Evolutionary conservation across 2,797 vertebrate species (phyloP).

Genomic region (Ctenopoma multispine): DNA sequence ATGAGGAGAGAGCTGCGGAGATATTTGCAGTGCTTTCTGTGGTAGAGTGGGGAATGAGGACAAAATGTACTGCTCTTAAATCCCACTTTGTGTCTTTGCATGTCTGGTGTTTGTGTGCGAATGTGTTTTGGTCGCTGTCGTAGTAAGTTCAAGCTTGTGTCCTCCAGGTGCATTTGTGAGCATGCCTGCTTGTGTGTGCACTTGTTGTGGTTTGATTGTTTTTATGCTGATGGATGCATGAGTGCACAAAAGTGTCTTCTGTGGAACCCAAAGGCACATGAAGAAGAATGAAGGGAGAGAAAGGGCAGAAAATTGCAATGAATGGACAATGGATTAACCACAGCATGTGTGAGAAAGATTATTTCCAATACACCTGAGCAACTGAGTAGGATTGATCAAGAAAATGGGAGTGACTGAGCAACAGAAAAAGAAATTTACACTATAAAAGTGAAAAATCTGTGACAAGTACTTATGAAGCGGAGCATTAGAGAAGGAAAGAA

Average conservation of each 20-base stretch:
- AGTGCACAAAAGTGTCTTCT: conserved; percentile 22
- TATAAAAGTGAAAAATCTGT: background rate
- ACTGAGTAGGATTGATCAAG: background rate
- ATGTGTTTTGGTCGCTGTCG: conserved; percentile 1
- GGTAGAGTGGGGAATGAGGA: conserved; percentile 46
- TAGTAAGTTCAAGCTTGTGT: conserved; percentile 29
- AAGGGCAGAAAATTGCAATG: background rate
- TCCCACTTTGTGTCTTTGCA: conserved; percentile 15
- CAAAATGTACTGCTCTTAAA: conserved; percentile 54
- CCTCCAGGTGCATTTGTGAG: conserved; percentile 36
- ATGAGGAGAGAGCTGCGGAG: conserved; percentile 3
- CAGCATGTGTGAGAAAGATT: background rate
- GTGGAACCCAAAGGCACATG: conserved; percentile 21
- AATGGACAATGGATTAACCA: background rate
- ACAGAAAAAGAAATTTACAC: background rate
- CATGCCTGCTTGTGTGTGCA: background rate
- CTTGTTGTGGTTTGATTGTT: conserved; percentile 21
- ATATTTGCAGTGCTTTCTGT: background rate
- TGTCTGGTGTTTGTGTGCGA: conserved; percentile 15
- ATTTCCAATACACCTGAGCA: background rate
- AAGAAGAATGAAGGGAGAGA: background rate
- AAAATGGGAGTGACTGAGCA: background rate
- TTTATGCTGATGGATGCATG: conserved; percentile 28
- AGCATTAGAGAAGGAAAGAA: background rate
- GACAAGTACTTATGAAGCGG: background rate